These are phyloP conservation scores for Rapana venosa DNA, from an alignment of 2,888 invertebrate genomes.

Conservation along the genomic window DNA sequence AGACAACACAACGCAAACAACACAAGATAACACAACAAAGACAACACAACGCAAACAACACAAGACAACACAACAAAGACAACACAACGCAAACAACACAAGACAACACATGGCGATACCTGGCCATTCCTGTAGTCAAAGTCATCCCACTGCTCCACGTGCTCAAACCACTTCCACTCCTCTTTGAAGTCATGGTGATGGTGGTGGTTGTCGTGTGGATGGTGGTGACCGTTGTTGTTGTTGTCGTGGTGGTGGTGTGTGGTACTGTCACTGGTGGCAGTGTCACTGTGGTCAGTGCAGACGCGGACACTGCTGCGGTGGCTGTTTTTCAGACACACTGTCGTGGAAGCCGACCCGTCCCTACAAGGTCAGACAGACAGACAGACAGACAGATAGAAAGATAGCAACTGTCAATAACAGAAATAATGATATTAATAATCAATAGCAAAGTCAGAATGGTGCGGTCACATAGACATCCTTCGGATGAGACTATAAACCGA, in stretches of 20 bases:
- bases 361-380: constrained; percentile 49
- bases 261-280: neutral
- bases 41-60: no score
- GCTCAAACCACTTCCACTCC: constrained; percentile 73
- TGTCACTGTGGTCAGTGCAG: constrained; percentile 25
- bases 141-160: constrained; percentile 74
- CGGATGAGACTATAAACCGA: no score
- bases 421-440: no score
- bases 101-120: constrained; percentile 62
- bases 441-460: no score
- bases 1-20: no score
- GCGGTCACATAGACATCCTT: no score
- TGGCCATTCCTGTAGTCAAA: constrained; percentile 77
- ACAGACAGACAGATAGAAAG: neutral
- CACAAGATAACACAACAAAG: no score
- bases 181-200: constrained; percentile 60
- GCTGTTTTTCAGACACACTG: constrained; percentile 63
- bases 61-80: no score
- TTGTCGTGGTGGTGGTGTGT: constrained; percentile 49
- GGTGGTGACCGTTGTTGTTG: neutral
- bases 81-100: no score
- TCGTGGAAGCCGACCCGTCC: constrained; percentile 76
- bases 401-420: no score
- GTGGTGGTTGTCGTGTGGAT: constrained; percentile 28
- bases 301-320: constrained; percentile 21